Evolutionary conservation across 2,888 invertebrate genomes (phyloP).

Genomic region (Ormia ochracea): DNA sequence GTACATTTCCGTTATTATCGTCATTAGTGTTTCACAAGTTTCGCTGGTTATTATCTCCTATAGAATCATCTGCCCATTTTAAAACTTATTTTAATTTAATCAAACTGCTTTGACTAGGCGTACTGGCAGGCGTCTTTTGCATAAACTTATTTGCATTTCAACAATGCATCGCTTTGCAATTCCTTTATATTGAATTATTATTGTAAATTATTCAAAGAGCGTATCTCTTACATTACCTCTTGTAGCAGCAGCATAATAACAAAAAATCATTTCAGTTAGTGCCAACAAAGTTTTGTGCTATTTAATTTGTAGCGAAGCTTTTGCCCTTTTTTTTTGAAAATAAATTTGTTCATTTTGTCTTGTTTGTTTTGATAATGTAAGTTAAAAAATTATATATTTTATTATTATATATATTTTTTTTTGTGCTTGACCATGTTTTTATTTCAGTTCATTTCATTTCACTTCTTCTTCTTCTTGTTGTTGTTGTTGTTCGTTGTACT

Average conservation of each 20-base stretch:
- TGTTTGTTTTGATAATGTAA: conserved; percentile 56
- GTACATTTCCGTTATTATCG: not conserved
- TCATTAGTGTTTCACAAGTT: conserved; percentile 10
- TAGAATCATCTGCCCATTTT: not conserved
- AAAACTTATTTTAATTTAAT: conserved; percentile 26
- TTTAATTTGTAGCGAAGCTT: conserved; percentile 59
- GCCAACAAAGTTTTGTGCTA: conserved; percentile 66
- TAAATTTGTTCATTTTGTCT: conserved; percentile 58
- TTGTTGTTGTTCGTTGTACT: conserved; percentile 62
- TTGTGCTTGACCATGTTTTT: conserved; percentile 59
- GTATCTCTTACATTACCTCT: conserved; percentile 15
- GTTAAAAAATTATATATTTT: conserved; percentile 54
- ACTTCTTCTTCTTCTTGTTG: no score
- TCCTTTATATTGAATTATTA: conserved; percentile 34
- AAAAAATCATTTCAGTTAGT: conserved; percentile 48
- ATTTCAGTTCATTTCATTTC: no score
- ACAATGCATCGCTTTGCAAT: not conserved
- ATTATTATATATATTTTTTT: conserved; percentile 40
- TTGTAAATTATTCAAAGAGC: conserved; percentile 20
- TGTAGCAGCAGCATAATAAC: not conserved
- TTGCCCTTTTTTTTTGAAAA: conserved; percentile 38
- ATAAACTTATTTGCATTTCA: not conserved
- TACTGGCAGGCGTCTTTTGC: conserved; percentile 15
- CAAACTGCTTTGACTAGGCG: conserved; percentile 15
- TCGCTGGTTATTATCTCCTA: not conserved